Conservation (phyloP, 2,113 vertebrate species). For the Amazona guildingii region DNA sequence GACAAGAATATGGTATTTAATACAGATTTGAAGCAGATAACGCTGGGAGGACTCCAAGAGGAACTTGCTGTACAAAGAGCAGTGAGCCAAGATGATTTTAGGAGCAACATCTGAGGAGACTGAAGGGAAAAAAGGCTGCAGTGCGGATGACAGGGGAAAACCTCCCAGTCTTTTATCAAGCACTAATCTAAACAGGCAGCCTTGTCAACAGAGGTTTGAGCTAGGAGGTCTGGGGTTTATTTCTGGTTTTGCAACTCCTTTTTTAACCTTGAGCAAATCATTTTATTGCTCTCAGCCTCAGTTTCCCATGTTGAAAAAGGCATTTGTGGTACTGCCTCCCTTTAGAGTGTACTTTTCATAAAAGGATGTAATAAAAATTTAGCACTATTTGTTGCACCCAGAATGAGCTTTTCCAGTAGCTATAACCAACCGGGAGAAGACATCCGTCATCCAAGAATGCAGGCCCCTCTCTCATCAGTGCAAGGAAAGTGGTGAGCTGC, state of each 20-base stretch:
- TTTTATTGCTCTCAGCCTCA: background rate
- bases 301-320: background rate
- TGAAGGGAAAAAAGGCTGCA: background rate
- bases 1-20: background rate
- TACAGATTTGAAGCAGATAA: background rate
- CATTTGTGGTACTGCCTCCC: fast-evolving
- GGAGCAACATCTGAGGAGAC: background rate
- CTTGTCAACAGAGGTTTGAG: background rate
- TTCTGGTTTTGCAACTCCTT: background rate
- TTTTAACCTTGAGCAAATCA: background rate
- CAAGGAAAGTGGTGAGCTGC: background rate
- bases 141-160: background rate
- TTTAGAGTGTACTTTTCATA: background rate
- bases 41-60: background rate
- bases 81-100: background rate
- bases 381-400: background rate
- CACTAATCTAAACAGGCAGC: background rate
- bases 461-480: background rate
- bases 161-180: background rate
- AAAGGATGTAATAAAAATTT: background rate
- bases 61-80: background rate
- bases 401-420: background rate
- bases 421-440: background rate
- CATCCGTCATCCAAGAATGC: background rate
- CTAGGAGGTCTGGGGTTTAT: background rate